Evolutionary conservation across 2,797 vertebrate genomes (phyloP), one percentile per base, ranked within the genome.

Genomic region (Urocyon cinereoargenteus): DNA sequence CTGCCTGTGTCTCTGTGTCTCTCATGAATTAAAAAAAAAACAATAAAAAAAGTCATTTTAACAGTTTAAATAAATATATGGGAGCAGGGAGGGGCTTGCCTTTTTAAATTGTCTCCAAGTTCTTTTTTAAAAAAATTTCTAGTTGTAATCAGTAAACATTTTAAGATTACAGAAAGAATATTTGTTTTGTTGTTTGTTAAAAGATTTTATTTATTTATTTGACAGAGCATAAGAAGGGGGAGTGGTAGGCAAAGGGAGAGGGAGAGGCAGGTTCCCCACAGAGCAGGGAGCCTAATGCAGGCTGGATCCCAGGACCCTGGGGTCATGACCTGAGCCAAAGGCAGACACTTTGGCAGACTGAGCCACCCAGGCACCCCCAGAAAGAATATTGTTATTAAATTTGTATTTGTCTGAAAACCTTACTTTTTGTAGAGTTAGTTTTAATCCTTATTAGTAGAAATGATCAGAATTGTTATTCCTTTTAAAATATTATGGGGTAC

Each of bases 331-430:
- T 45, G 40, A 45, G 40, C 40, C 40, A 45, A 45, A 45, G 40
- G 40, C 40, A 45, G 40, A 45, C 40, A 45, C 40, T 45, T 45
- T n/a, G n/a, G n/a, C n/a, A n/a, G 40, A 45, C 40, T 45, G 40
- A 45, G 40, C 40, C 40, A 45, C 40, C 40, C 40, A 45, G 40
- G 40, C 40, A 45, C 6, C 40, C 40, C 40, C 2, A 86, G 70
- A 94, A 86, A 87, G 53, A 90, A 79, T 92, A 64, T 77, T 93
- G 1, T 83, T 94, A 83, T 96, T 40, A 85, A 87, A 93, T n/a
- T 1, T 59, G 85, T 75, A 64, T 88, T 91, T 97, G 12, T 87
- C 24, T 51, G 49, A 73, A 91, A 86, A 24, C 87, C 82, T 87
- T 78, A 83, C 77, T 82, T 86, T 59, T 70, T 82, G 22, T 85